A percentile compares a stretch with the other conserved stretches of the same genome.
Evolutionary conservation across 2,888 invertebrate species (phyloP).

Genomic region (Taphrorychus bicolor): DNA sequence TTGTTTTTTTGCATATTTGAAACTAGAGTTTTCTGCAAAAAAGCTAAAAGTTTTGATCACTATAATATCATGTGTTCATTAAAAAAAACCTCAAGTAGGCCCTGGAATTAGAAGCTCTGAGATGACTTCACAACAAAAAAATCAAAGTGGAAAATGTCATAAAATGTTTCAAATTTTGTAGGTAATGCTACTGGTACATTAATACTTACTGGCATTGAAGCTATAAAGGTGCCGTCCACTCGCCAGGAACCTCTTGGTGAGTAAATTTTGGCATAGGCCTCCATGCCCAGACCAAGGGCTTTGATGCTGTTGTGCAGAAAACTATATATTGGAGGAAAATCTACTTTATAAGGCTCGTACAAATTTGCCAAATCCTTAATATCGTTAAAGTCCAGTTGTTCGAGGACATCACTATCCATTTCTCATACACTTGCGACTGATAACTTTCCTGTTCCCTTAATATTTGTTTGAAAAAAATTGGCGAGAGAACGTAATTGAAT

Average conservation of each 20-base stretch:
- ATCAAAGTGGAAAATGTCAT: no score
- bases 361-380: background rate
- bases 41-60: no score
- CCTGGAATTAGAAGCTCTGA: no score
- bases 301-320: constrained; percentile 7
- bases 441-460: background rate
- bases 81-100: no score
- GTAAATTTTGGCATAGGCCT: constrained; percentile 1
- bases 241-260: constrained; percentile 3
- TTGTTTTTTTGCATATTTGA: no score
- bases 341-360: background rate
- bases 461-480: no score
- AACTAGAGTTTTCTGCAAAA: no score
- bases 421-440: background rate
- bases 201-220: constrained; percentile 12
- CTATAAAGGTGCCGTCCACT: constrained; percentile 11
- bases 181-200: background rate
- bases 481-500: no score
- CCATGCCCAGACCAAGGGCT: background rate
- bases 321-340: constrained; percentile 4
- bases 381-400: background rate
- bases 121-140: no score
- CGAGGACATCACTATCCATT: background rate
- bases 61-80: no score
- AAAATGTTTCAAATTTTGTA: no score